Evolutionary conservation across 2,797 vertebrate species (phyloP), one percentile per base, ranked within the genome.

Genomic region (Esox lucius): DNA sequence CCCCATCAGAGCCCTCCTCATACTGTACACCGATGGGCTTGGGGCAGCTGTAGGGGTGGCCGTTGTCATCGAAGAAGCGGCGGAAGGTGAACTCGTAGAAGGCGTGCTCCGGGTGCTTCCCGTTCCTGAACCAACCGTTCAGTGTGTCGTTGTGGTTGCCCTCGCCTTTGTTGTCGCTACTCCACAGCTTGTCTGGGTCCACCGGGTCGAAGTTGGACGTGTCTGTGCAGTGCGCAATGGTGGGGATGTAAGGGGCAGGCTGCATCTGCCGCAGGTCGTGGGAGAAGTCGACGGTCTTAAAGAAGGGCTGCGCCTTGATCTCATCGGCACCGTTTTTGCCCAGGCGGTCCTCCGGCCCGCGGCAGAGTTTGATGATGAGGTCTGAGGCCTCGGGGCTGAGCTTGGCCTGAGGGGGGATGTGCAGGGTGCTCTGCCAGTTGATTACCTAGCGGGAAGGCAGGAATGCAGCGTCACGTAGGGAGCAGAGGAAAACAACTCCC

Each of bases 181-280:
- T 98, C 96, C 98, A 96, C 81, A 98, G 89, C 82, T 99, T 99
- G 77, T 98, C 96, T 0, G 97, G 97, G 91, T 99, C 97, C 80
- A 99, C 97, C 0, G 97, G 96, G 90, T 99, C 98, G 5, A 99
- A 99, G 93, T 99, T 99, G 65, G 98, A 99, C 0, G 97, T 99
- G 90, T 99, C 97, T 0, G 96, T 99, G 76, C 96, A 96, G 88
- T 99, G 97, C 2, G 97, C 93, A 76, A 99, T 98, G 90, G 96
- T 98, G 85, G 98, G 98, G 83, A 98, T 92, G 87, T 98, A 97
- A 8, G 96, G 96, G 28, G 97, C 97, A 74, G 89, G 92, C 64
- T 97, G 95, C 28, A 96, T 95, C 24, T 97, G 95, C 61, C 97
- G 94, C 16, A 96, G 91, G 87, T 99, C 97, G 1, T 93, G 96